Evolutionary conservation across 2,113 vertebrate genomes (phyloP), one percentile per base, ranked within the genome.

Genomic region (Sinosuthora webbiana): DNA sequence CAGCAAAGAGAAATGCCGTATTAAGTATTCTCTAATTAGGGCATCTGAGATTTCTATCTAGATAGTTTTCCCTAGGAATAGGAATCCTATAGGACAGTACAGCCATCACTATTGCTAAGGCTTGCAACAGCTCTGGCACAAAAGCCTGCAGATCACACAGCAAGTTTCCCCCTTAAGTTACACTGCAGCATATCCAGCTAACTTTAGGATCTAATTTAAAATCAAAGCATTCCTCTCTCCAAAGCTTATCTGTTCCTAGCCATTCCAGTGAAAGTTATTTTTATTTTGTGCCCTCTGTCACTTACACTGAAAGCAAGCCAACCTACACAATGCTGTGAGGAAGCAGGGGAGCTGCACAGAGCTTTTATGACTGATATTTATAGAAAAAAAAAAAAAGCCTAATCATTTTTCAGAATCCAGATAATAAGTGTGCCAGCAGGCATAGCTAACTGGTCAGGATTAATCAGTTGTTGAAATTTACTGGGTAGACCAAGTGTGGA

Each of bases 191-290:
- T 64, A 82, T 71, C 69, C 53, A 92, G 73, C 82, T 94, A 93
- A 90, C 64, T 91, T 87, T 77, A 83, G 93, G 87, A 95, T 91
- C 93, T 95, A 67, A 88, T 80, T 87, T 93, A 91, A 95, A 96
- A 86, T 93, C 87, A 95, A 77, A 94, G 86, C 91, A 88, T 95
- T 95, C 70, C 55, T 90, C 63, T 95, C 55, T 47, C 47, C 25
- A 77, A 89, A 78, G 67, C 90, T 86, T 94, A 86, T 90, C 87
- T 69, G 22, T 88, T 93, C 53, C 75, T 93, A 88, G 59, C 77
- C 90, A 68, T 94, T 92, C 88, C 63, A 93, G 33, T 85, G 55
- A 60, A 79, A 95, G 90, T 90, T 94, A 95, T 95, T 97, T 97
- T 84, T 94, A 79, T 92, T 92, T 96, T 88, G 68, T 93, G 81